phyloP scores from a whole-genome alignment of 1,140 invertebrate genomes.

The Bathynomus jamesi region DNA sequence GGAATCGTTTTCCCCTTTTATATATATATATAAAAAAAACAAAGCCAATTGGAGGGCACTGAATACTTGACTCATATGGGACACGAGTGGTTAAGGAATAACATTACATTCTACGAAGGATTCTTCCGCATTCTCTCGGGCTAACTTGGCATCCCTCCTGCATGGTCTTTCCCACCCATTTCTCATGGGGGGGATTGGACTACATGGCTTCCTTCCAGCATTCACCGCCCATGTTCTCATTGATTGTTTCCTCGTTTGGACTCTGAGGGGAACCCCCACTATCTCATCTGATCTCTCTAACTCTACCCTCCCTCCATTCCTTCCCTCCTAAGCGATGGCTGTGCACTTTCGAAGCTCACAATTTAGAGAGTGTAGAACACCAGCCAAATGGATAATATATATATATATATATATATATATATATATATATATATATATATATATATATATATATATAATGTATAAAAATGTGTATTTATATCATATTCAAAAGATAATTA shows the following conservation, averaged over 20 bases:
- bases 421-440: conserved; percentile 3
- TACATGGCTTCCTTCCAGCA: too few species aligned
- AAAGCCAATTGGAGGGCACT: not conserved
- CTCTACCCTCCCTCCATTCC: not conserved
- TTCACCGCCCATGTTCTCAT: not conserved
- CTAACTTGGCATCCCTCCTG: not conserved
- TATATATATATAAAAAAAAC: not conserved
- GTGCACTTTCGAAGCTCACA: not conserved
- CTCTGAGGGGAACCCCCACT: not conserved
- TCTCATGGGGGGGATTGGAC: too few species aligned
- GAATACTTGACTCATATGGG: not conserved
- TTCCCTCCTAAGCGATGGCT: not conserved
- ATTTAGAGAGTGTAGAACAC: not conserved
- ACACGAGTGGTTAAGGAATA: not conserved
- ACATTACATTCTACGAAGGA: not conserved
- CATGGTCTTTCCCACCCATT: not conserved
- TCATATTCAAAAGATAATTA: too few species aligned
- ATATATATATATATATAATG: conserved; percentile 1
- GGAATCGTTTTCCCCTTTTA: not conserved
- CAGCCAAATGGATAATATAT: not conserved
- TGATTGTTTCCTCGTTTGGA: not conserved
- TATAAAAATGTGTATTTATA: not conserved
- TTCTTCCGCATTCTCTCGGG: not conserved
- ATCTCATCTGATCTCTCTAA: not conserved
- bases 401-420: conserved; percentile 2